phyloP scores from a whole-genome alignment of 2,113 vertebrate genomes.

The Clinocottus analis region DNA sequence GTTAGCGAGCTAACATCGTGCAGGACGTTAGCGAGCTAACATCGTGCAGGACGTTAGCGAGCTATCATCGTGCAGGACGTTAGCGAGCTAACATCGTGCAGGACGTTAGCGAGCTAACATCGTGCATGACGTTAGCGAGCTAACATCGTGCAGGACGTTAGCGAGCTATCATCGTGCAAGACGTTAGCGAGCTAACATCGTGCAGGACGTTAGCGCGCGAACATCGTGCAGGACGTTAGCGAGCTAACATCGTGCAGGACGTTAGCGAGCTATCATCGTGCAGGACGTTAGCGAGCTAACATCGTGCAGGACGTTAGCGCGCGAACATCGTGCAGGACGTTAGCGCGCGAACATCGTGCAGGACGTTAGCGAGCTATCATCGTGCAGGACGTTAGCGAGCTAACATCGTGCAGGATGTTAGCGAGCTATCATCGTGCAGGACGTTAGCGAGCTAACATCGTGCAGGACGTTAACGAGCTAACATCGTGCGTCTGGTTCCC shows the following conservation, averaged over 20 bases:
- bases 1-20: background rate
- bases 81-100: background rate
- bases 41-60: background rate
- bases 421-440: background rate
- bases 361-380: background rate
- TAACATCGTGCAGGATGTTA: too few relatives aligned
- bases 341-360: too few relatives aligned
- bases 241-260: background rate
- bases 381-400: background rate
- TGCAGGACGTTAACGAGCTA: background rate
- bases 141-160: background rate
- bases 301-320: background rate
- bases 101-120: background rate
- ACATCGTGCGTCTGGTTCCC: slow-evolving; percentile 17
- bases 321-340: too few relatives aligned
- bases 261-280: too few relatives aligned
- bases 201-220: too few relatives aligned
- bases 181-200: background rate
- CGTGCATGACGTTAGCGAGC: too few relatives aligned
- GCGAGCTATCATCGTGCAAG: background rate
- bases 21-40: background rate
- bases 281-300: too few relatives aligned
- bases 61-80: too few relatives aligned
- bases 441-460: background rate
- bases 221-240: background rate